Evolutionary conservation across 2,888 invertebrate species (phyloP).

Genomic region (Eristalinus aeneus): DNA sequence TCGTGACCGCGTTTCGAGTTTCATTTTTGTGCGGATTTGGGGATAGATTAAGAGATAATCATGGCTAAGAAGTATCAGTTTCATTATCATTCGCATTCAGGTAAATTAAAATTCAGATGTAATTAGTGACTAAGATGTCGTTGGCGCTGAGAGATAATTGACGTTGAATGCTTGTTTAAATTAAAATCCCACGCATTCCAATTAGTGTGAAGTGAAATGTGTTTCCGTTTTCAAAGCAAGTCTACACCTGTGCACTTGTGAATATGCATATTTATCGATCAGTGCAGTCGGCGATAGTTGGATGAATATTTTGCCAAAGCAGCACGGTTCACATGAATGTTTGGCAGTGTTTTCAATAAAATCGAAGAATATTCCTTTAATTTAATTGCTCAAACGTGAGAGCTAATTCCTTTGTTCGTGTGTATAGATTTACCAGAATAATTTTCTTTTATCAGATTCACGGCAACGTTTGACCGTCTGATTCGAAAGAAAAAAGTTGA

Average conservation of each 20-base stretch:
- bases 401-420: too few relatives aligned
- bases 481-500: too few relatives aligned
- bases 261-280: neutral
- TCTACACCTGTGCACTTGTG: neutral
- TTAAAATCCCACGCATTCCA: neutral
- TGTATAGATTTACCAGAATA: too few relatives aligned
- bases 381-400: too few relatives aligned
- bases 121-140: too few relatives aligned
- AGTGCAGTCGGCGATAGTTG: neutral
- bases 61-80: slow-evolving; percentile 44
- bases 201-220: neutral
- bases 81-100: slow-evolving; percentile 32
- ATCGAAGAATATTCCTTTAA: too few relatives aligned
- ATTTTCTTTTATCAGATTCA: too few relatives aligned
- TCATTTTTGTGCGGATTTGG: neutral
- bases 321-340: too few relatives aligned
- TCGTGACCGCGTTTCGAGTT: neutral
- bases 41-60: neutral
- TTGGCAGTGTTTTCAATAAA: too few relatives aligned
- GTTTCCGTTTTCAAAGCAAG: neutral
- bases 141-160: slow-evolving; percentile 39
- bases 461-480: too few relatives aligned
- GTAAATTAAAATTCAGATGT: slow-evolving; percentile 17
- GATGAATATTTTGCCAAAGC: too few relatives aligned
- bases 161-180: neutral